These are phyloP conservation scores for Apostichopus parvimensis DNA, from an alignment of 35 echinoderm and acorn worm genomes.

Conservation along the genomic window DNA sequence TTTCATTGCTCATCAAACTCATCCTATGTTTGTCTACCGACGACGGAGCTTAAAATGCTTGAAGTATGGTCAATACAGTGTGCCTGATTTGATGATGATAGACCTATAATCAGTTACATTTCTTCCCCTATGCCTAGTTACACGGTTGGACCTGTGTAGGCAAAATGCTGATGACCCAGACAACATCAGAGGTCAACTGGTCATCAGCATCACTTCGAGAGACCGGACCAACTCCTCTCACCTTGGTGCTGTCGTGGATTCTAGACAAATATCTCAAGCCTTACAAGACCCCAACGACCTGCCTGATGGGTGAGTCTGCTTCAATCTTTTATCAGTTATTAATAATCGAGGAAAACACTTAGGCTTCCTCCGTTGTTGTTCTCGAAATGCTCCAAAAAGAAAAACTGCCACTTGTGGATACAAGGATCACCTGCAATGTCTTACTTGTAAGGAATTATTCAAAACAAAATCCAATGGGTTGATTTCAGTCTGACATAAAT, in stretches of 20 bases:
- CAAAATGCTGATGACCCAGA: slow-evolving; percentile 90
- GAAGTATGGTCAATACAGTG: background rate
- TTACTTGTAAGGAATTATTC: too few relatives aligned
- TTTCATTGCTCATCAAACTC: too few relatives aligned
- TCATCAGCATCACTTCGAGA: slow-evolving; percentile 91
- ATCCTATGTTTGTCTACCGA: too few relatives aligned
- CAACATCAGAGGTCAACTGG: slow-evolving; percentile 95
- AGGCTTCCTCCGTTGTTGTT: too few relatives aligned
- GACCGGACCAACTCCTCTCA: slow-evolving; percentile 75
- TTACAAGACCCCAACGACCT: slow-evolving; percentile 90
- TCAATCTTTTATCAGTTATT: too few relatives aligned
- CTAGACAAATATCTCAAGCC: slow-evolving; percentile 76
- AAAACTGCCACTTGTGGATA: too few relatives aligned
- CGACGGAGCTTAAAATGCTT: background rate
- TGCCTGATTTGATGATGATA: background rate
- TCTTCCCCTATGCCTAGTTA: slow-evolving; percentile 59
- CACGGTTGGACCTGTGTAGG: slow-evolving; percentile 93
- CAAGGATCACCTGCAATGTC: too few relatives aligned
- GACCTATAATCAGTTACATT: background rate
- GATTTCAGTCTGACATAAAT: too few relatives aligned
- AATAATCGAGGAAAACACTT: too few relatives aligned
- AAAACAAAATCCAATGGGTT: too few relatives aligned
- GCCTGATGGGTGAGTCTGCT: slow-evolving; percentile 87
- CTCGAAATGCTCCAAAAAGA: too few relatives aligned
- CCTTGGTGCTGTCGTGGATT: slow-evolving; percentile 91